Conservation (phyloP, 2,113 vertebrate species). For the Carassius auratus region DNA sequence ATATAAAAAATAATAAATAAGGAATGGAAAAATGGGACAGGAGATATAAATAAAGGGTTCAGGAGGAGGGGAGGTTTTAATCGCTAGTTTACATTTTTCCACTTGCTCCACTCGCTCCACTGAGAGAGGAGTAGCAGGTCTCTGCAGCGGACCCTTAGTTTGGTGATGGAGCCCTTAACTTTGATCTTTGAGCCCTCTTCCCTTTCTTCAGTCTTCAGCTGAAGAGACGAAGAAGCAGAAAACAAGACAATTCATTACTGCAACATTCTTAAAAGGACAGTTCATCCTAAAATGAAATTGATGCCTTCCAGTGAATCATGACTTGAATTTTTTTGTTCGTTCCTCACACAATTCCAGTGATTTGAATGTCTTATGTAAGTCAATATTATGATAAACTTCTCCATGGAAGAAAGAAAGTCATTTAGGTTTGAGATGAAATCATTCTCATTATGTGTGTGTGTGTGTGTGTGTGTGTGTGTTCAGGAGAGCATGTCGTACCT, state of each 20-base stretch:
- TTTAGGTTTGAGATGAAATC: background rate
- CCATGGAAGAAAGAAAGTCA: background rate
- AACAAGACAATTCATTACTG: background rate
- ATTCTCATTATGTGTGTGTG: background rate
- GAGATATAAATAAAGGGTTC: conserved; percentile 15
- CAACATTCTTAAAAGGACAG: background rate
- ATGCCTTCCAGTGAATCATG: background rate
- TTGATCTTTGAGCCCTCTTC: conserved; percentile 30
- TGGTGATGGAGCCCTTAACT: conserved; percentile 63
- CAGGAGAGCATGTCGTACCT: conserved; percentile 54
- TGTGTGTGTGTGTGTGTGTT: background rate
- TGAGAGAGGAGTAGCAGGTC: conserved; percentile 67
- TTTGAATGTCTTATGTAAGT: too few relatives aligned
- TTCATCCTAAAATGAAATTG: background rate
- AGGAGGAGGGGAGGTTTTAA: too few relatives aligned
- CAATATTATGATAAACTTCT: too few relatives aligned
- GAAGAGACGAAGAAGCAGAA: background rate
- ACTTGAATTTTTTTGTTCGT: background rate
- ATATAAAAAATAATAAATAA: conserved; percentile 54
- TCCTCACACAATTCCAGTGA: too few relatives aligned
- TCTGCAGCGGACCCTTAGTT: conserved; percentile 72
- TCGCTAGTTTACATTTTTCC: conserved; percentile 75
- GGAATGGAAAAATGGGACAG: conserved; percentile 28
- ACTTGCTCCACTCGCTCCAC: conserved; percentile 77
- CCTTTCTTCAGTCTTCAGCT: too few relatives aligned